These are phyloP conservation scores for Knipowitschia caucasica DNA, from an alignment of 2,797 vertebrate genomes.

Conservation along the genomic window DNA sequence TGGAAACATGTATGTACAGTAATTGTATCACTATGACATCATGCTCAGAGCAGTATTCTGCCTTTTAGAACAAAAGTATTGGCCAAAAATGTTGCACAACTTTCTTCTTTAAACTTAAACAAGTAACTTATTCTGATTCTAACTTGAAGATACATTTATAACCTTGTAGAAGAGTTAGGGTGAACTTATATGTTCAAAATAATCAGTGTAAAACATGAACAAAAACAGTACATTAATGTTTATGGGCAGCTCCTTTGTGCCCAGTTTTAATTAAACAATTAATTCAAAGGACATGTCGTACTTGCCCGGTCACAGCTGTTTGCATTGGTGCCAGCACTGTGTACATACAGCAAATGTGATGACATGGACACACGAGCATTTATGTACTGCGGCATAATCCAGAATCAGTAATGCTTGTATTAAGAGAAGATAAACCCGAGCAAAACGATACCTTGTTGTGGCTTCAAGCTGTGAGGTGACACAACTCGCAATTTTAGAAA, in stretches of 20 bases:
- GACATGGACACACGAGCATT: conserved; percentile 47
- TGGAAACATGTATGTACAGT: too few species aligned
- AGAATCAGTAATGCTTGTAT: conserved; percentile 53
- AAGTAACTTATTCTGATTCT: too few species aligned
- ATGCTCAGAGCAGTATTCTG: too few species aligned
- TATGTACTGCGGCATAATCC: conserved; percentile 36
- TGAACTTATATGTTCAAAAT: too few species aligned
- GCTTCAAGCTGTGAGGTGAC: conserved; percentile 20
- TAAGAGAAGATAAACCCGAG: conserved; percentile 45
- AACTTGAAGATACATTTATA: too few species aligned
- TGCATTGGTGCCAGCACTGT: neutral
- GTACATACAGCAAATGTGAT: conserved; percentile 17
- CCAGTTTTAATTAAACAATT: neutral
- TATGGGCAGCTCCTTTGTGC: neutral
- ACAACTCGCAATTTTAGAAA: conserved; percentile 16
- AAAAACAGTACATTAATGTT: too few species aligned
- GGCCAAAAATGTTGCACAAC: too few species aligned
- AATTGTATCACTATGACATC: too few species aligned
- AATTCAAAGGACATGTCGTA: neutral
- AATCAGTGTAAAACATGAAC: too few species aligned
- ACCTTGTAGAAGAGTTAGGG: too few species aligned
- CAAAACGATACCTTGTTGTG: conserved; percentile 40
- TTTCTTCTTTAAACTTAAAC: too few species aligned
- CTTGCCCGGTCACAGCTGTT: neutral
- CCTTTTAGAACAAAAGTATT: too few species aligned